These are phyloP conservation scores for Protobothrops flavoviridis DNA, from an alignment of 2,113 vertebrate genomes.

Conservation along the genomic window DNA sequence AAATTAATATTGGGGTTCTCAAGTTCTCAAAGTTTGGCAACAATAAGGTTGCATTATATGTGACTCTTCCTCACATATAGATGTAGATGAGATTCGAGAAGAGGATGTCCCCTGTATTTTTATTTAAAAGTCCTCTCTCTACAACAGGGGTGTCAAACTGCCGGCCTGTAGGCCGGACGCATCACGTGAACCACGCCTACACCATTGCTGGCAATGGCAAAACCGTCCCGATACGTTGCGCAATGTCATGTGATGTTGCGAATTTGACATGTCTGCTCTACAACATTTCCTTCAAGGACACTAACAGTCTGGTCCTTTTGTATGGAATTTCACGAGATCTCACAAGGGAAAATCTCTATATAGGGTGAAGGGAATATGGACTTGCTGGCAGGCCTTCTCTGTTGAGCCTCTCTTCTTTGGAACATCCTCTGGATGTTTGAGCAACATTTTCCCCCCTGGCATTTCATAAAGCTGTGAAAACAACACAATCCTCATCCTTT, in stretches of 20 bases:
- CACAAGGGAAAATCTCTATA: not conserved
- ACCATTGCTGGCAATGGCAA: too few relatives aligned
- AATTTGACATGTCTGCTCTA: not conserved
- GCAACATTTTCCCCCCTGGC: not conserved
- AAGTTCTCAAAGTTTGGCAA: not conserved
- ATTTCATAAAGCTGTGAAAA: not conserved
- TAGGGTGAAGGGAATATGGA: not conserved
- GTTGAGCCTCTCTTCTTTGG: not conserved
- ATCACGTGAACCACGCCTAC: too few relatives aligned
- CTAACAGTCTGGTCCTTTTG: not conserved
- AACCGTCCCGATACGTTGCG: too few relatives aligned
- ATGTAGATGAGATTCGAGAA: not conserved
- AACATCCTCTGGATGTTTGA: not conserved
- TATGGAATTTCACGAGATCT: not conserved
- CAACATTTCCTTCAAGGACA: not conserved
- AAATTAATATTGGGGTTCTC: not conserved
- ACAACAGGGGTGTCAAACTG: not conserved
- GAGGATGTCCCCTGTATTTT: not conserved
- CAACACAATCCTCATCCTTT: not conserved
- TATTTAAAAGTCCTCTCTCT: not conserved
- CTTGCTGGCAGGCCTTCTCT: not conserved
- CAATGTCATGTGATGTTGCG: too few relatives aligned
- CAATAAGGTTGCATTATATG: not conserved
- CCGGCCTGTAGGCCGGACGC: too few relatives aligned
- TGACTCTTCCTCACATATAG: not conserved